Evolutionary conservation across 2,888 invertebrate genomes (phyloP).

Genomic region (Parnassius apollo): DNA sequence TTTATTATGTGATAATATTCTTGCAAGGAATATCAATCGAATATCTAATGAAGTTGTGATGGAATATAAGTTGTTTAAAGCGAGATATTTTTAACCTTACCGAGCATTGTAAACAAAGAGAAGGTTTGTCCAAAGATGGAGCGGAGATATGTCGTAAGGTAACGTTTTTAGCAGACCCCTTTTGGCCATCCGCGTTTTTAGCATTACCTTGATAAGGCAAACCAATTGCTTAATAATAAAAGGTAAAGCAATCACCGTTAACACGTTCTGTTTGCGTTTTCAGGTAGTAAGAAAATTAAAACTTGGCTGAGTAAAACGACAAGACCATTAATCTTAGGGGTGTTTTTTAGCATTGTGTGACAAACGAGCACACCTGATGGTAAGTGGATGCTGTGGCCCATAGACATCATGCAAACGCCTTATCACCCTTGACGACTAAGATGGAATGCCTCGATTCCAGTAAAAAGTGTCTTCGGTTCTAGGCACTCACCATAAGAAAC

Average conservation of each 20-base stretch:
- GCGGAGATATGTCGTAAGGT: constrained; percentile 41
- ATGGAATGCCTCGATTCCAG: too few species aligned
- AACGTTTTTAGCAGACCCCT: constrained; percentile 44
- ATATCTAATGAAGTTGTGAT: constrained; percentile 47
- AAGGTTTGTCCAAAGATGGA: constrained; percentile 51
- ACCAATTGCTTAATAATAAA: constrained; percentile 20
- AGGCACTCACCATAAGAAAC: too few species aligned
- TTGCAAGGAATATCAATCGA: neutral
- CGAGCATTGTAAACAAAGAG: constrained; percentile 50
- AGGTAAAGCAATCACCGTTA: constrained; percentile 23
- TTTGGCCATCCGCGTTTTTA: constrained; percentile 40
- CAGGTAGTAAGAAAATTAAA: neutral
- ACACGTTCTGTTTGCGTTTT: constrained; percentile 5
- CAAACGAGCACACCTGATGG: too few species aligned
- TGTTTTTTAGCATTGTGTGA: too few species aligned
- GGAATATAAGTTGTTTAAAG: constrained; percentile 44
- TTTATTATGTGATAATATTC: too few species aligned
- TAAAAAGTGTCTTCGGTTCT: too few species aligned
- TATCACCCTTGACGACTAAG: too few species aligned
- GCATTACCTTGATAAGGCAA: constrained; percentile 6
- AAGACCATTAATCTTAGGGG: too few species aligned
- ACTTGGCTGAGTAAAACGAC: too few species aligned
- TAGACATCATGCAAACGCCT: too few species aligned
- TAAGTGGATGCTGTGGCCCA: too few species aligned
- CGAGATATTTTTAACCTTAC: constrained; percentile 55